Base-by-base conservation (phyloP, 2,797 vertebrate genomes). In the Ciconia nigra region DNA sequence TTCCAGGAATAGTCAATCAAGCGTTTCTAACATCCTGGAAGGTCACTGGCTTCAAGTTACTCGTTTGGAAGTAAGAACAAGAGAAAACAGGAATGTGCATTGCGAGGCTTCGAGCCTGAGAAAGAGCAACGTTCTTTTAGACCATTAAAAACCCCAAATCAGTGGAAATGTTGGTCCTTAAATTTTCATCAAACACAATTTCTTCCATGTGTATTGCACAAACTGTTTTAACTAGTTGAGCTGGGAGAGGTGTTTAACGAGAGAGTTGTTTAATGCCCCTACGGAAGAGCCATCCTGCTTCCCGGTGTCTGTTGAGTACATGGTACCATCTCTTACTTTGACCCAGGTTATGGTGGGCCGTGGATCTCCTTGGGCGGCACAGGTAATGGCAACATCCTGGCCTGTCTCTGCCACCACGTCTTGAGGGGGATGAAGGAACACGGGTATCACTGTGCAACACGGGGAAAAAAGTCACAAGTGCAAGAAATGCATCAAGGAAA, bases 321-420 rank as follows among this genome's bases (percentile, higher is more conserved):
- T 0, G 31, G 14, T 4, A 31, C 4, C 71, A 1, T 4, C 46
- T 63, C 95, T 9, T 76, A 98, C 98, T 89, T 98, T 98, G 77
- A 96, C 95, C 98, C 98, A 98, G 37, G 96, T 98, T 10, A 98
- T 97, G 78, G 96, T 98, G 82, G 98, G 98, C 11, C 55, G 93
- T 5, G 98, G 98, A 47, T 98, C 97, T 11, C 98, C 98, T 65
- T 97, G 97, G 63, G 97, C 97, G 14, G 91, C 1, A 2, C 98
- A 98, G 55, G 76, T 71, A 4, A 98, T 97, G 15, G 95, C 35
- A 5, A 98, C 87, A 0, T 98, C 98, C 85, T 96, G 97, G 46
- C 98, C 98, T 0, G 97, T 97, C 91, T 98, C 97, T 76, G 97
- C 95, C 82, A 96, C 89, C 82, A 93, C 39, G 2, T 98, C 98